Percentiles rank a stretch among this genome's conserved stretches.
Evolutionary conservation across 2,888 invertebrate genomes (phyloP).

Genomic region (Axea sp.): DNA sequence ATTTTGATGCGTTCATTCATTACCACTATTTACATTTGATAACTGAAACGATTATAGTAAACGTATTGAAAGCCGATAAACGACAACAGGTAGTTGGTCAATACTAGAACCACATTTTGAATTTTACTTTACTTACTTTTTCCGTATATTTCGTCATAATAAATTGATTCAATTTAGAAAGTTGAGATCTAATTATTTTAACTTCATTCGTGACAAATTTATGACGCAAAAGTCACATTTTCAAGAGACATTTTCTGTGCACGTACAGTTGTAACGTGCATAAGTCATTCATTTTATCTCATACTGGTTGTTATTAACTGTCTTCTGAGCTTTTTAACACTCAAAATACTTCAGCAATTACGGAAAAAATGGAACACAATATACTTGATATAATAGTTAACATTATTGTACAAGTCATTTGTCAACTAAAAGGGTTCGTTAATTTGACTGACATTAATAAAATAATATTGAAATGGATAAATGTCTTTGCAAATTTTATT

Average conservation of each 20-base stretch:
- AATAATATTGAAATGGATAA: not conserved
- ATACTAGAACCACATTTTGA: constrained; percentile 24
- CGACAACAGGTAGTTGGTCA: constrained; percentile 76
- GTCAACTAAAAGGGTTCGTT: too few relatives aligned
- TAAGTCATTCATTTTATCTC: too few relatives aligned
- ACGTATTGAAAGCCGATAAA: constrained; percentile 65
- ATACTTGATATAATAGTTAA: too few relatives aligned
- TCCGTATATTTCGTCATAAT: not conserved
- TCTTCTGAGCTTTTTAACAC: too few relatives aligned
- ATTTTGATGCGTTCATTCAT: constrained; percentile 61
- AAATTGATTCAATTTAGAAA: not conserved
- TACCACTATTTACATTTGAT: too few relatives aligned
- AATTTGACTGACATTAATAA: too few relatives aligned
- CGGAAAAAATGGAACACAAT: too few relatives aligned
- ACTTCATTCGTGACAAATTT: not conserved
- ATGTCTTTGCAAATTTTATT: constrained; percentile 14
- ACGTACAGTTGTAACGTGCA: too few relatives aligned
- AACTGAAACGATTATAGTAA: constrained; percentile 64
- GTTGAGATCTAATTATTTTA: not conserved
- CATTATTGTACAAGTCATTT: too few relatives aligned
- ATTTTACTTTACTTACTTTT: not conserved
- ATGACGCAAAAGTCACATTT: not conserved
- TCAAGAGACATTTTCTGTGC: too few relatives aligned
- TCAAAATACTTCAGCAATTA: too few relatives aligned
- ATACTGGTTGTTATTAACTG: too few relatives aligned